Conservation (phyloP, 2,888 invertebrate species). For the Andrena minutula region DNA sequence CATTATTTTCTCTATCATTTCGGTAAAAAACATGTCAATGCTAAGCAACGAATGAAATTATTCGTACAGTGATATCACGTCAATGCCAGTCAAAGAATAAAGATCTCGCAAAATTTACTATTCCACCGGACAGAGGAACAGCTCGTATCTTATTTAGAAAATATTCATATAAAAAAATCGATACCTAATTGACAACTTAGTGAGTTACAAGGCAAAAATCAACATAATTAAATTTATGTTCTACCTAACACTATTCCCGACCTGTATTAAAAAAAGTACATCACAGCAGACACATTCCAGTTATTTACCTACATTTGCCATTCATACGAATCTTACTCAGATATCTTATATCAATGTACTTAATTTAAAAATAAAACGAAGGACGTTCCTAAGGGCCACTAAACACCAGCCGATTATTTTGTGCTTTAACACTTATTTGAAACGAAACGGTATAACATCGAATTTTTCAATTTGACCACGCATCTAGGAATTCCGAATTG, state of each 20-base stretch:
- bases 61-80: too few relatives aligned
- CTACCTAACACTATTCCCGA: slow-evolving; percentile 4
- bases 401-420: not conserved
- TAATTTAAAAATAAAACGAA: not conserved
- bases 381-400: not conserved
- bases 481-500: too few relatives aligned
- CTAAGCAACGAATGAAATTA: too few relatives aligned
- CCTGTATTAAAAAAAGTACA: slow-evolving; percentile 5
- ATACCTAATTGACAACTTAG: slow-evolving; percentile 8
- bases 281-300: slow-evolving; percentile 10
- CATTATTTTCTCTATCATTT: too few relatives aligned
- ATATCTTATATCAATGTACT: not conserved
- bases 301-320: not conserved
- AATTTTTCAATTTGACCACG: not conserved
- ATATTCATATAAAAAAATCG: not conserved
- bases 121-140: too few relatives aligned
- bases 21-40: too few relatives aligned
- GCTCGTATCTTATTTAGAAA: too few relatives aligned
- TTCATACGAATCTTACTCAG: not conserved
- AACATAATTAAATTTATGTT: slow-evolving; percentile 5
- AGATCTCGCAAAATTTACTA: too few relatives aligned
- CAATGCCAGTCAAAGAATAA: too few relatives aligned
- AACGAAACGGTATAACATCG: not conserved
- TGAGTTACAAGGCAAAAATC: not conserved
- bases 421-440: not conserved